Evolutionary conservation across 2,113 vertebrate species (phyloP).

Genomic region (Catharus fuscescens): DNA sequence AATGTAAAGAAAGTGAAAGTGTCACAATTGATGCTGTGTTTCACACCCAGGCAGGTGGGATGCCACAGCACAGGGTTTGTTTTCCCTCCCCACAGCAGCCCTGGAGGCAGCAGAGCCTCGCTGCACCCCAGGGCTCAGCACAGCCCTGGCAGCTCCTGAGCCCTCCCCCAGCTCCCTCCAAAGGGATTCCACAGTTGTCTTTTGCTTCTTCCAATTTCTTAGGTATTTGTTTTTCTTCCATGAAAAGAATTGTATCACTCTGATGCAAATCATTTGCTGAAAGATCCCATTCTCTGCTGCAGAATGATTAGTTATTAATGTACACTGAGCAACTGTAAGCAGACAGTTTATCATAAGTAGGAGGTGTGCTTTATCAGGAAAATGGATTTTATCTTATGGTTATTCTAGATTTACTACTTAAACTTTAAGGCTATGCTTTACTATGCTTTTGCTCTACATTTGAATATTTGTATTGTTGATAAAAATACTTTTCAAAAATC

Average conservation of each 20-base stretch:
- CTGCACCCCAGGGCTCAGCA: too few relatives aligned
- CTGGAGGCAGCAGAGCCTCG: background rate
- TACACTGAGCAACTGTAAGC: conserved; percentile 24
- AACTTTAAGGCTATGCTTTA: conserved; percentile 62
- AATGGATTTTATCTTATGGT: background rate
- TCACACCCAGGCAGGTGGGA: background rate
- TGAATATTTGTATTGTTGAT: conserved; percentile 43
- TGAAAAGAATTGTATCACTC: background rate
- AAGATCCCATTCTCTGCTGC: background rate
- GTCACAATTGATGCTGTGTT: background rate
- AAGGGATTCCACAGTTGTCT: background rate
- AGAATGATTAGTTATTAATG: background rate
- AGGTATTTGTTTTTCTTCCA: background rate
- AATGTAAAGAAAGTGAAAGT: conserved; percentile 5
- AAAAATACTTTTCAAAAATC: conserved; percentile 65
- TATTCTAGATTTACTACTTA: conserved; percentile 10
- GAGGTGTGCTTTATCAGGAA: conserved; percentile 65
- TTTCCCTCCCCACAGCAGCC: background rate
- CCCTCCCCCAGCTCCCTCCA: background rate
- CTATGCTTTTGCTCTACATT: conserved; percentile 16
- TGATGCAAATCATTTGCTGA: background rate
- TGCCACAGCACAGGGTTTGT: background rate
- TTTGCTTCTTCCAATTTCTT: background rate
- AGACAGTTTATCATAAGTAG: background rate
- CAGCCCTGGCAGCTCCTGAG: background rate